Evolutionary conservation across 2,113 vertebrate species (phyloP).

Genomic region (Tiliqua scincoides): DNA sequence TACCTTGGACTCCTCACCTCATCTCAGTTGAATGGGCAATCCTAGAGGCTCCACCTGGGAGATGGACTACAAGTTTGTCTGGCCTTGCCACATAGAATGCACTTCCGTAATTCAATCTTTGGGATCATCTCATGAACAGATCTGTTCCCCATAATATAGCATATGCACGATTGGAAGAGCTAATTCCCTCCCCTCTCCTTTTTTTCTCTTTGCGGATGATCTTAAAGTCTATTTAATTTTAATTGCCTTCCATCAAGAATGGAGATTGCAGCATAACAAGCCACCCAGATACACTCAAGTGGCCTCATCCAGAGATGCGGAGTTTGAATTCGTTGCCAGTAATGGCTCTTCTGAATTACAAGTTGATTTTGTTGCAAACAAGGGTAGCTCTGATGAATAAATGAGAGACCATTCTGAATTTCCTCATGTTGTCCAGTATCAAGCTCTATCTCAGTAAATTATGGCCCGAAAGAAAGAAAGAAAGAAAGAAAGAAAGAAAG

Average conservation of each 20-base stretch:
- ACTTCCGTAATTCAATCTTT: rapidly evolving
- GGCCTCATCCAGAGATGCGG: neutral
- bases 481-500: no score
- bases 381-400: conserved; percentile 42
- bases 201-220: neutral
- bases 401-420: conserved; percentile 28
- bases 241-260: conserved; percentile 4
- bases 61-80: rapidly evolving
- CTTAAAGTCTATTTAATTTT: conserved; percentile 31
- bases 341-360: conserved; percentile 5
- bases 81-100: neutral
- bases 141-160: neutral
- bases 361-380: conserved; percentile 32
- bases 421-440: neutral
- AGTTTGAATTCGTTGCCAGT: neutral
- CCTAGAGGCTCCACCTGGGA: neutral
- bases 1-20: neutral
- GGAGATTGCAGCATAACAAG: conserved; percentile 9
- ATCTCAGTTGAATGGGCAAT: neutral
- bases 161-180: rapidly evolving
- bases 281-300: neutral
- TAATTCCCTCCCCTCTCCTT: rapidly evolving
- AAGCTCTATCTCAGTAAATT: neutral
- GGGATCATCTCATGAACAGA: rapidly evolving
- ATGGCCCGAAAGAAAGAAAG: conserved; percentile 10